These are phyloP conservation scores for Xylophagus ater DNA, from an alignment of 2,888 invertebrate genomes.

Conservation along the genomic window DNA sequence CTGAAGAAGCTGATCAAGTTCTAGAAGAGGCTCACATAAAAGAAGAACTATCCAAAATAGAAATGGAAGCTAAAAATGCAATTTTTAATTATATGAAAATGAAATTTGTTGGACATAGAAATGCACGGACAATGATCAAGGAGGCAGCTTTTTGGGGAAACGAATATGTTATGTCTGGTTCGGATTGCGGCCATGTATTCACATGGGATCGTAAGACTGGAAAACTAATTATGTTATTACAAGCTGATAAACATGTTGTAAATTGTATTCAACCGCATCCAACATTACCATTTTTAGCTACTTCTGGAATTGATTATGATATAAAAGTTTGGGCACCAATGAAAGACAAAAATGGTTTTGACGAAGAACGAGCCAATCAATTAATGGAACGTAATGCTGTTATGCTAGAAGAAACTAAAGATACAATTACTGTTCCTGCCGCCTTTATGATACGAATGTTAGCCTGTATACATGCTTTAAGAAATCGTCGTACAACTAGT, in stretches of 20 bases:
- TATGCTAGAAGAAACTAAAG: no score
- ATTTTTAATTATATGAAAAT: slow-evolving; percentile 44
- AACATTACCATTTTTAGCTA: slow-evolving; percentile 59
- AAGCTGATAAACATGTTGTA: slow-evolving; percentile 72
- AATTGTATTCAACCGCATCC: slow-evolving; percentile 81
- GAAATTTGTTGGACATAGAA: slow-evolving; percentile 68
- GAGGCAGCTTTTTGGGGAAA: slow-evolving; percentile 79
- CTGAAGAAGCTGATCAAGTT: no score
- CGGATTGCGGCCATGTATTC: slow-evolving; percentile 80
- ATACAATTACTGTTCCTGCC: no score
- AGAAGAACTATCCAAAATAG: slow-evolving; percentile 25
- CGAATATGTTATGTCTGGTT: slow-evolving; percentile 72
- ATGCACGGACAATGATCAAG: slow-evolving; percentile 72
- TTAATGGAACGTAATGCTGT: no score
- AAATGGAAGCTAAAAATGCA: slow-evolving; percentile 23
- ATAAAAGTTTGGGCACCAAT: slow-evolving; percentile 73
- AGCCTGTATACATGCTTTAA: no score
- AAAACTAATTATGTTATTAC: slow-evolving; percentile 58
- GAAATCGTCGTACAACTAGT: no score
- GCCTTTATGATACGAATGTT: no score
- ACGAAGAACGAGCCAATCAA: slow-evolving; percentile 51
- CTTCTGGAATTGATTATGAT: slow-evolving; percentile 82
- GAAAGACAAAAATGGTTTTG: slow-evolving; percentile 49
- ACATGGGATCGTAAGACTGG: slow-evolving; percentile 65
- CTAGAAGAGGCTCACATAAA: slow-evolving; percentile 22